A percentile compares a stretch with the other conserved stretches of the same genome.
phyloP scores from a whole-genome alignment of 2,113 vertebrate genomes.

The Tupaia chinensis region DNA sequence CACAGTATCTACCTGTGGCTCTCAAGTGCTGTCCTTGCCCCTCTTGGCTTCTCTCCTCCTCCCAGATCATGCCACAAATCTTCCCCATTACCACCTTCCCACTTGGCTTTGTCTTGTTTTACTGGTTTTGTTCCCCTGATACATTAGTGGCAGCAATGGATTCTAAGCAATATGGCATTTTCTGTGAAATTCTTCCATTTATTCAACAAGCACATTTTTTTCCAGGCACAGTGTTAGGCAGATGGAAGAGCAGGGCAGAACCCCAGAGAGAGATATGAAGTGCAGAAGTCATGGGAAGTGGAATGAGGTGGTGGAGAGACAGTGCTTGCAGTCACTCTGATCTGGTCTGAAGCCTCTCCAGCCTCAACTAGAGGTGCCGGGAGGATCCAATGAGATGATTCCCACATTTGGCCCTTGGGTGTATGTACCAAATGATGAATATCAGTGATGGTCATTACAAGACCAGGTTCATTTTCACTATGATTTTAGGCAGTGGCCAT shows the following conservation, averaged over 20 bases:
- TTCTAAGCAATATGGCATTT: background rate
- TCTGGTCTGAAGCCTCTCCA: background rate
- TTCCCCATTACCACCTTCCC: background rate
- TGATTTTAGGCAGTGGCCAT: background rate
- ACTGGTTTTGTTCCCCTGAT: background rate
- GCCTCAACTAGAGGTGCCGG: background rate
- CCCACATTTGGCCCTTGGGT: accelerated
- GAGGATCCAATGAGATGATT: background rate
- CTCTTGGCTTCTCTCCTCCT: background rate
- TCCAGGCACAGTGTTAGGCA: background rate
- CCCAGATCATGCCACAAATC: background rate
- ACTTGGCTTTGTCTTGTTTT: background rate
- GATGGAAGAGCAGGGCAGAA: background rate
- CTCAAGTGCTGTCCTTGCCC: background rate
- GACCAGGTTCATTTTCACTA: background rate
- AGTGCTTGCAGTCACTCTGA: background rate
- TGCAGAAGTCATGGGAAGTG: background rate
- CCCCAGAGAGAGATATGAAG: background rate
- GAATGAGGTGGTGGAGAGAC: background rate
- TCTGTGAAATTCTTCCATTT: background rate
- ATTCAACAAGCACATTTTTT: background rate
- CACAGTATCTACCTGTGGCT: too few relatives aligned
- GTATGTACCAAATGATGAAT: background rate
- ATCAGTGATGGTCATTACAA: background rate
- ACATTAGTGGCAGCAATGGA: accelerated